A percentile compares a stretch with the other conserved stretches of the same genome.
These are phyloP conservation scores for Oryzias woworae DNA, from an alignment of 2,113 vertebrate genomes.

Conservation along the genomic window DNA sequence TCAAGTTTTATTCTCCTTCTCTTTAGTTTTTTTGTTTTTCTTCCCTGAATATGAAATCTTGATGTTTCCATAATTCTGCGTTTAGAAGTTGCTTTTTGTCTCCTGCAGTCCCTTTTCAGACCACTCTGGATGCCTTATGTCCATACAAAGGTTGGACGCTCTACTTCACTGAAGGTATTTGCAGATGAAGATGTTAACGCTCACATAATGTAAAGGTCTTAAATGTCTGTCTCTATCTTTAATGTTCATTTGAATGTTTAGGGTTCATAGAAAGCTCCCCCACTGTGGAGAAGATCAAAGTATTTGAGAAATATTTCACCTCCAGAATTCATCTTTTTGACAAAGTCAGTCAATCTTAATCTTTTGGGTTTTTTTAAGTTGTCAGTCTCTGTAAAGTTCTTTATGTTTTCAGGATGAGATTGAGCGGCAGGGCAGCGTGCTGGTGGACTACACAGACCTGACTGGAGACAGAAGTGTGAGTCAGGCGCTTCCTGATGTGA, in stretches of 20 bases:
- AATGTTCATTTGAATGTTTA: constrained; percentile 52
- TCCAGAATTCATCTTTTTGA: constrained; percentile 90
- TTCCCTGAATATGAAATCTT: too few relatives aligned
- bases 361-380: neutral
- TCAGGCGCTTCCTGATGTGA: constrained; percentile 75
- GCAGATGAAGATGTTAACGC: neutral
- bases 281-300: constrained; percentile 87
- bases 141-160: constrained; percentile 94
- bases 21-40: too few relatives aligned
- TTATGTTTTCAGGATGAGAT: constrained; percentile 87
- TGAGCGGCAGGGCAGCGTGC: constrained; percentile 95
- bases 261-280: constrained; percentile 86
- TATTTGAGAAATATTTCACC: constrained; percentile 91
- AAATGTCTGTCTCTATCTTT: neutral
- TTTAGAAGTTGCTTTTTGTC: neutral
- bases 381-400: neutral
- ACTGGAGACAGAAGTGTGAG: constrained; percentile 73
- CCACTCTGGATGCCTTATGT: constrained; percentile 81
- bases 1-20: too few relatives aligned
- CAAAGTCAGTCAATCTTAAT: constrained; percentile 79
- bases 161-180: constrained; percentile 94
- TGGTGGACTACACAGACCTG: constrained; percentile 93
- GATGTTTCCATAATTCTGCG: neutral
- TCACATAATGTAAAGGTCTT: neutral
- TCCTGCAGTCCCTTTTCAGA: constrained; percentile 66